Conservation (phyloP, 2,888 invertebrate species). For the Oscheius sp. region DNA sequence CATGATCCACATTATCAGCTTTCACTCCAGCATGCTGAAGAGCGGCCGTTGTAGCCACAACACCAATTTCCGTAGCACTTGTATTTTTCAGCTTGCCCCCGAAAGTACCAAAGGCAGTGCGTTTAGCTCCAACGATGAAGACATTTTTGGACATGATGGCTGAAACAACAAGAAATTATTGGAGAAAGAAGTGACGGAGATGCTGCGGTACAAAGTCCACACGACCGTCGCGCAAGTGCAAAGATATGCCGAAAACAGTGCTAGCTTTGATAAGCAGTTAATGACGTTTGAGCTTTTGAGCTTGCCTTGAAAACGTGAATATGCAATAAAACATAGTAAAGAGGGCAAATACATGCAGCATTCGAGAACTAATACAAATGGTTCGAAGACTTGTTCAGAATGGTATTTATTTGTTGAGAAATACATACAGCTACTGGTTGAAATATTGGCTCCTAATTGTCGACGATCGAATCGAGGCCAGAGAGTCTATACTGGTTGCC, state of each 20-base stretch:
- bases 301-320: too few species aligned
- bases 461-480: constrained; percentile 63
- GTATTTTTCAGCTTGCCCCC: constrained; percentile 79
- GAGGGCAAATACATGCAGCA: too few species aligned
- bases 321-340: too few species aligned
- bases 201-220: constrained; percentile 6
- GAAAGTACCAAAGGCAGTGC: constrained; percentile 95
- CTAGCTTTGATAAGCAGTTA: too few species aligned
- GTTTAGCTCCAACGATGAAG: constrained; percentile 87
- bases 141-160: constrained; percentile 64
- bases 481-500: constrained; percentile 66
- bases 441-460: constrained; percentile 31
- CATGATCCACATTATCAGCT: constrained; percentile 88
- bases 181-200: not conserved
- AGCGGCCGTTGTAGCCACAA: constrained; percentile 76
- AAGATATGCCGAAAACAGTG: not conserved
- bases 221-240: not conserved
- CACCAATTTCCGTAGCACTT: constrained; percentile 81
- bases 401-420: constrained; percentile 22
- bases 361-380: not conserved
- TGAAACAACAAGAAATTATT: not conserved
- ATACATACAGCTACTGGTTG: constrained; percentile 34
- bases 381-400: not conserved
- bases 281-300: too few species aligned
- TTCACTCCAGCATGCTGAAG: constrained; percentile 82